A percentile compares a stretch with the other conserved stretches of the same genome.
phyloP scores from a whole-genome alignment of 2,113 vertebrate species.

The Rissa tridactyla region DNA sequence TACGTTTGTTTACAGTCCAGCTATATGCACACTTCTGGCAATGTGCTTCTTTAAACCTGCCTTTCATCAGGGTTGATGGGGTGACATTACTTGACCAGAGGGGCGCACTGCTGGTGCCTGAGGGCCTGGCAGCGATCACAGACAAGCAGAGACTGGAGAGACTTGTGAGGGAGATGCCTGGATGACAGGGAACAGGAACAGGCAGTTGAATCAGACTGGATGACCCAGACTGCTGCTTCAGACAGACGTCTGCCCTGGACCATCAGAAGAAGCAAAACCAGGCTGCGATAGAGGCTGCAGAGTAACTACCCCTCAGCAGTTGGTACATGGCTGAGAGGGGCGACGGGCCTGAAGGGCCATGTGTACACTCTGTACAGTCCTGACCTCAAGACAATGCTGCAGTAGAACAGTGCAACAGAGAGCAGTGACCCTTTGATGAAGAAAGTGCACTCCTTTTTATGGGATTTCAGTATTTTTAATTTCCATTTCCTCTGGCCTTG shows the following conservation, averaged over 20 bases:
- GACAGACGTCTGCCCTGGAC: not conserved
- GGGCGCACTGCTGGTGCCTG: not conserved
- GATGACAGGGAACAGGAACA: not conserved
- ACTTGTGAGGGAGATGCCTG: not conserved
- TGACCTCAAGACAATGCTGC: not conserved
- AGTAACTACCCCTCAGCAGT: not conserved
- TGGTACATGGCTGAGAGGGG: not conserved
- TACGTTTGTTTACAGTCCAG: not conserved
- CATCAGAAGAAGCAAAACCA: not conserved
- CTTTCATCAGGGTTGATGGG: not conserved
- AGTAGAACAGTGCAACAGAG: not conserved
- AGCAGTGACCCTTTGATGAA: not conserved
- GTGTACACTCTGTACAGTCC: rapidly evolving
- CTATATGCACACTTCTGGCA: not conserved
- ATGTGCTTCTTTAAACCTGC: not conserved
- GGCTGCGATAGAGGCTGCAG: not conserved
- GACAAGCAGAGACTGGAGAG: not conserved
- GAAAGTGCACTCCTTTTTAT: not conserved
- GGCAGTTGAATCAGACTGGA: not conserved
- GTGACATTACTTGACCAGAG: not conserved
- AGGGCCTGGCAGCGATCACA: not conserved
- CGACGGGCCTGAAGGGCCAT: rapidly evolving
- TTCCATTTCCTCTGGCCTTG: not conserved
- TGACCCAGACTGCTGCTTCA: not conserved
- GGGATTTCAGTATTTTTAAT: not conserved